Percentiles rank a stretch among this genome's conserved stretches.
Evolutionary conservation across 2,888 invertebrate genomes (phyloP).

Genomic region (Calliopum simillimum): DNA sequence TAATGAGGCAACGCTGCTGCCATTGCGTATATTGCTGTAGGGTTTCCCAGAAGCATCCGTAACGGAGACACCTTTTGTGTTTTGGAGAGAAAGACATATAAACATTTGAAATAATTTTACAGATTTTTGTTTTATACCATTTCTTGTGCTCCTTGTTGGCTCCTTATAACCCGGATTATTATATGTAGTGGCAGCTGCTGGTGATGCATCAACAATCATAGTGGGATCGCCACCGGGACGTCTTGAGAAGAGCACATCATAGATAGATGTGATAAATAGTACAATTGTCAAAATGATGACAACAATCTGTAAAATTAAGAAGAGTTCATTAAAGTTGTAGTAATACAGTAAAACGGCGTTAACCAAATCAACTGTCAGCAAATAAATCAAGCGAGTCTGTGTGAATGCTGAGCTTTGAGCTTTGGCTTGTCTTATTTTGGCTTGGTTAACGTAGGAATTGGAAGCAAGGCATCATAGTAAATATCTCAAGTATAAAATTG

Average conservation of each 20-base stretch:
- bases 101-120: background rate
- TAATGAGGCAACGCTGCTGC: conserved; percentile 80
- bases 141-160: conserved; percentile 71
- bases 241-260: conserved; percentile 83
- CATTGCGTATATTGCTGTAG: conserved; percentile 75
- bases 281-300: conserved; percentile 81
- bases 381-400: background rate
- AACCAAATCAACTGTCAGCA: background rate
- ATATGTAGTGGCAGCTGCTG: conserved; percentile 78
- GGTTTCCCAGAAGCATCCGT: conserved; percentile 90
- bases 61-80: conserved; percentile 79
- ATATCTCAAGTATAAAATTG: too few relatives aligned
- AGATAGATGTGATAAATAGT: conserved; percentile 81
- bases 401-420: too few relatives aligned
- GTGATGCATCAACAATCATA: conserved; percentile 68
- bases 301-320: conserved; percentile 74
- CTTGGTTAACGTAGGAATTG: too few relatives aligned
- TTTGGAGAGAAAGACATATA: background rate
- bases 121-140: conserved; percentile 50
- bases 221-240: conserved; percentile 86
- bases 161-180: conserved; percentile 90
- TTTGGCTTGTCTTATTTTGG: too few relatives aligned
- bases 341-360: background rate
- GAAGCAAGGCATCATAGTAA: too few relatives aligned
- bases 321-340: background rate